Evolutionary conservation across 2,888 invertebrate genomes (phyloP).

Genomic region (Coenonympha glycerion): DNA sequence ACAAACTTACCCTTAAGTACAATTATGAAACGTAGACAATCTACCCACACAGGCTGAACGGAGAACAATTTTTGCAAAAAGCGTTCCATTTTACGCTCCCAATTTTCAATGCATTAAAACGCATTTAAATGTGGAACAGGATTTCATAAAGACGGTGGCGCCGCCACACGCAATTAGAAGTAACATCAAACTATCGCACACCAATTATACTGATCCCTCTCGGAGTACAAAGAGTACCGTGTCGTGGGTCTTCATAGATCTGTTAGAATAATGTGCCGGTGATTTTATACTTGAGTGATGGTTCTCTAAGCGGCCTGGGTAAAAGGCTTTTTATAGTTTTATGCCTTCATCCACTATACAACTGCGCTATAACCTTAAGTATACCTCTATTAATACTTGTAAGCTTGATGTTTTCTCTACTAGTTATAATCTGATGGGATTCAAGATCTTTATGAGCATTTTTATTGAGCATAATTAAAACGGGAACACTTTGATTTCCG

Average conservation of each 20-base stretch:
- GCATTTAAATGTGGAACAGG: constrained; percentile 40
- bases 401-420: constrained; percentile 26
- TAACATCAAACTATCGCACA: constrained; percentile 35
- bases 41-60: constrained; percentile 25
- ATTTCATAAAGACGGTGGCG: constrained; percentile 36
- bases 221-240: constrained; percentile 29
- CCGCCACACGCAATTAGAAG: constrained; percentile 35
- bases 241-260: constrained; percentile 28
- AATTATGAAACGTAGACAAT: constrained; percentile 30
- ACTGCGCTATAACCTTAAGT: constrained; percentile 25
- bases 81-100: constrained; percentile 29
- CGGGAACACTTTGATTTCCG: constrained; percentile 7
- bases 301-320: constrained; percentile 35
- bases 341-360: constrained; percentile 36
- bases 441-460: constrained; percentile 9
- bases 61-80: constrained; percentile 25
- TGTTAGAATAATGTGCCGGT: constrained; percentile 36
- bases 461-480: constrained; percentile 19
- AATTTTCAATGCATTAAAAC: constrained; percentile 35
- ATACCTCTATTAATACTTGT: constrained; percentile 32
- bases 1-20: constrained; percentile 28
- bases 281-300: constrained; percentile 43
- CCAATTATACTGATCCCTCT: constrained; percentile 31
- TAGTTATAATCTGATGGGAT: constrained; percentile 23
- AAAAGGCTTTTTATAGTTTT: constrained; percentile 45